Conservation (phyloP, 1,140 invertebrate genomes). For the Calephelis nemesis region DNA sequence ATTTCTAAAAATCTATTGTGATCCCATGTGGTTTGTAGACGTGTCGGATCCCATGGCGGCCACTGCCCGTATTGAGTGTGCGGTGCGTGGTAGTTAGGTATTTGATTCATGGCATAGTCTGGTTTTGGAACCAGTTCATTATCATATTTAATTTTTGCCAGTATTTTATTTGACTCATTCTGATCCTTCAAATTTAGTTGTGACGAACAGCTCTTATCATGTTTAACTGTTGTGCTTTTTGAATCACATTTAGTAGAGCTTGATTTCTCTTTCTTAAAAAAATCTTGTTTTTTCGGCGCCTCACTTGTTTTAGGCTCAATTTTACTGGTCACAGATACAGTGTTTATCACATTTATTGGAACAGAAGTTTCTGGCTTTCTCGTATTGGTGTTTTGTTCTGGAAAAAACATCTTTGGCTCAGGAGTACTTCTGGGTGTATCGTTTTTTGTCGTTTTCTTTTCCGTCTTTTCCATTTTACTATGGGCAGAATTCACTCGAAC, state of each 20-base stretch:
- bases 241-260: constrained; percentile 61
- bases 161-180: constrained; percentile 73
- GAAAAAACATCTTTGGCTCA: constrained; percentile 75
- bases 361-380: constrained; percentile 70
- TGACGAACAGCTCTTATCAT: constrained; percentile 65
- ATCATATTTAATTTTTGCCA: constrained; percentile 79
- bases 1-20: constrained; percentile 73
- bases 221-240: constrained; percentile 68
- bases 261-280: constrained; percentile 77
- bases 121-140: constrained; percentile 77
- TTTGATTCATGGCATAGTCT: constrained; percentile 80
- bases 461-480: constrained; percentile 72
- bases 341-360: constrained; percentile 74
- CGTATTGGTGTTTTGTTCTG: constrained; percentile 61
- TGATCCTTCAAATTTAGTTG: constrained; percentile 68
- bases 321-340: constrained; percentile 58
- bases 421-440: constrained; percentile 63
- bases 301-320: constrained; percentile 63
- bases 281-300: constrained; percentile 75
- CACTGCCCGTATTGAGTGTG: constrained; percentile 81
- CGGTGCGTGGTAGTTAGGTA: constrained; percentile 81
- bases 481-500: constrained; percentile 75
- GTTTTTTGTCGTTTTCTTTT: constrained; percentile 67
- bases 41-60: constrained; percentile 80
- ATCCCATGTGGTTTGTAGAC: constrained; percentile 72